Conservation (phyloP, 2,888 invertebrate genomes). For the Pterobdella sp. region DNA sequence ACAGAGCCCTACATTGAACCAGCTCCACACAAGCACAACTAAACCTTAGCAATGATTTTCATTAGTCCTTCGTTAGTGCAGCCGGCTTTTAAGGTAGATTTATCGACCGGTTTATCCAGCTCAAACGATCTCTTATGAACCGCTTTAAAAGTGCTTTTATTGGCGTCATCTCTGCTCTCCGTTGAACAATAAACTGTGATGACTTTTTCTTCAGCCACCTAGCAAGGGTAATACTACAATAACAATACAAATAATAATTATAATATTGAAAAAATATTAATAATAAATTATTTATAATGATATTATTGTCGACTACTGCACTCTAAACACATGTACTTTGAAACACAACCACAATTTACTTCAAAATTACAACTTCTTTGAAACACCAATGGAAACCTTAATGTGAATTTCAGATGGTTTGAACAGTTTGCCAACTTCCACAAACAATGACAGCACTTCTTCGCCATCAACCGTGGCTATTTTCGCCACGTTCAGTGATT, state of each 20-base stretch:
- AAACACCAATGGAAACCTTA: slow-evolving; percentile 15
- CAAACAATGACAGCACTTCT: slow-evolving; percentile 19
- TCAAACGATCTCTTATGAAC: slow-evolving; percentile 24
- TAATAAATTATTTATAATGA: background rate
- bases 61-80: slow-evolving; percentile 23
- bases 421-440: slow-evolving; percentile 28
- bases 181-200: slow-evolving; percentile 18
- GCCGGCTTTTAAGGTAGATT: slow-evolving; percentile 26
- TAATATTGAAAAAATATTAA: background rate
- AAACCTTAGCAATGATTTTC: slow-evolving; percentile 27
- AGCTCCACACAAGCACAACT: too few species aligned
- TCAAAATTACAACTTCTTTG: too few species aligned
- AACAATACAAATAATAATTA: background rate
- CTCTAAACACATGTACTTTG: too few species aligned
- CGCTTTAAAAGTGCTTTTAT: slow-evolving; percentile 23
- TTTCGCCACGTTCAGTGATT: slow-evolving; percentile 8
- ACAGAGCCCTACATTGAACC: too few species aligned
- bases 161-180: slow-evolving; percentile 21
- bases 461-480: slow-evolving; percentile 18
- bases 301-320: too few species aligned
- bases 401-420: slow-evolving; percentile 27
- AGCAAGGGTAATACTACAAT: background rate
- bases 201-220: slow-evolving; percentile 24
- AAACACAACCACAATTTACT: too few species aligned
- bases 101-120: slow-evolving; percentile 27